phyloP scores from a whole-genome alignment of 2,113 vertebrate genomes.

The Erythrocercus mccallii region DNA sequence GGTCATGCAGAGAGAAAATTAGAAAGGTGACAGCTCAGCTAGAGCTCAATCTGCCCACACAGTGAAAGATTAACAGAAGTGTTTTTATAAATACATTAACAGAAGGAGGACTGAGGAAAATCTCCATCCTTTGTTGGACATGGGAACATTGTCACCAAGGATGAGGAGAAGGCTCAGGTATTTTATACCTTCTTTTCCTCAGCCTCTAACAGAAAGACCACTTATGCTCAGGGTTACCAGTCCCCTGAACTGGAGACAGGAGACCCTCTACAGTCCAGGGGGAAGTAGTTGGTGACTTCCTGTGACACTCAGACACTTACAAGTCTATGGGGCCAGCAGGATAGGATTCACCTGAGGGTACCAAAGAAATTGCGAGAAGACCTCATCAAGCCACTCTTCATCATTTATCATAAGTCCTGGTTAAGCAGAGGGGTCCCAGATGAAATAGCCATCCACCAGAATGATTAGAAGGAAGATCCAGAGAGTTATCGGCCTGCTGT shows the following conservation, averaged over 20 bases:
- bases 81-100: not conserved
- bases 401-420: not conserved
- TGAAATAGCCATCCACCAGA: too few species aligned
- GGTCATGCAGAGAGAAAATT: not conserved
- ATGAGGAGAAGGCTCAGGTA: not conserved
- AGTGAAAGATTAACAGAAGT: not conserved
- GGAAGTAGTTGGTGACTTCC: not conserved
- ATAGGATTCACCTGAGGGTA: not conserved
- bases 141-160: not conserved
- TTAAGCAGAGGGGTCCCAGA: fast-evolving
- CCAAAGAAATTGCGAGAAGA: not conserved
- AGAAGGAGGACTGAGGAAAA: not conserved
- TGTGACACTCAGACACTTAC: not conserved
- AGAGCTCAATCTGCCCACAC: not conserved
- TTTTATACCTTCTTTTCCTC: not conserved
- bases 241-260: not conserved
- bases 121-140: not conserved
- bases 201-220: not conserved
- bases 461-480: not conserved
- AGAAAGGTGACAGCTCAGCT: not conserved
- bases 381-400: not conserved
- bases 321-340: not conserved
- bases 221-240: not conserved
- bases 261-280: not conserved
- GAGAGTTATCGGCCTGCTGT: not conserved